phyloP scores from a whole-genome alignment of 2,113 vertebrate species.

The Anolis carolinensis region DNA sequence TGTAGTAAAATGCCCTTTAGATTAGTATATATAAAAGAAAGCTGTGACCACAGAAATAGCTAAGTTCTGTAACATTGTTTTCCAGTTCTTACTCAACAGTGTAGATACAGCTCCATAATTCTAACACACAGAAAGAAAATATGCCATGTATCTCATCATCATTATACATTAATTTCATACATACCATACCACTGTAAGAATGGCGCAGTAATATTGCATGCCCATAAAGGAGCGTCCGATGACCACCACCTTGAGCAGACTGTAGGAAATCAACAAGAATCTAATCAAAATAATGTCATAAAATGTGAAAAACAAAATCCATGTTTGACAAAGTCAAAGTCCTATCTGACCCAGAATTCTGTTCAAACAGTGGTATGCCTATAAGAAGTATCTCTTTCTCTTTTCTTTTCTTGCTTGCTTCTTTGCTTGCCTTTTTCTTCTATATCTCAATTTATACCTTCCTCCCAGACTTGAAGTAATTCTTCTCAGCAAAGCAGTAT shows the following conservation, averaged over 20 bases:
- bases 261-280: slow-evolving; percentile 55
- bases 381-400: no score
- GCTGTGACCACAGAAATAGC: not conserved
- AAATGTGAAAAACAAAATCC: not conserved
- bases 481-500: no score
- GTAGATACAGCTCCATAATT: not conserved
- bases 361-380: no score
- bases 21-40: not conserved
- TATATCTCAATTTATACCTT: no score
- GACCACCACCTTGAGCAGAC: slow-evolving; percentile 91
- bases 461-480: no score
- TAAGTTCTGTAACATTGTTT: not conserved
- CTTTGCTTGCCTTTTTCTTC: no score
- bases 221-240: slow-evolving; percentile 92
- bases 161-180: slow-evolving; percentile 32
- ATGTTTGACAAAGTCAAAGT: no score
- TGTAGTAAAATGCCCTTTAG: not conserved
- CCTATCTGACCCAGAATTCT: no score
- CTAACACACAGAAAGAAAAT: not conserved
- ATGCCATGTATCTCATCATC: not conserved
- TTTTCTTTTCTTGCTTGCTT: no score
- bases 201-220: slow-evolving; percentile 93
- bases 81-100: no score
- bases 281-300: slow-evolving; percentile 6
- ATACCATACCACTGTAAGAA: slow-evolving; percentile 95